Base-by-base conservation (phyloP, 2,888 invertebrate species). In the Sthenelais limicola region DNA sequence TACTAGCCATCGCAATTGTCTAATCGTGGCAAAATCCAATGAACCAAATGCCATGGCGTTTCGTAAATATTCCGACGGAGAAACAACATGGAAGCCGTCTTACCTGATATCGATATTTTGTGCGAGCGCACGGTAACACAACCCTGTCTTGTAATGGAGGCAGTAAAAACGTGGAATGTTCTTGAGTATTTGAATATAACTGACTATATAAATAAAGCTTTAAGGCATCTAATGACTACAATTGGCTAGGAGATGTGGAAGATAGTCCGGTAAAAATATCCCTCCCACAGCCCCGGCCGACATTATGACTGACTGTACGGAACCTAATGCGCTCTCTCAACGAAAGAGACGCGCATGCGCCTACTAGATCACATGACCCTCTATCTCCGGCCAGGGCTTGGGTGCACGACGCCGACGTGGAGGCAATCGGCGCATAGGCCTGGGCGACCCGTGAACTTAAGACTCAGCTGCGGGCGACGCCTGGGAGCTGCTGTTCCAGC, bases 281-380 rank as follows among this genome's bases (percentile, higher is more conserved):
- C 68, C 68, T 68, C 68, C 68, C 68, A 51, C 68, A 51, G 68
- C 68, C 68, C 68, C 68, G 51, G 68, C 35, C 49, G 32, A 68
- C 68, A 68, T 68, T 32, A 68, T 68, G 68, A 68, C 62, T 62
- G 62, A 62, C 62, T 62, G 62, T 62, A 62, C 62, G 43, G 43
- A 62, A 62, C 35, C 43, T 35, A n/a, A 62, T n/a, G 35, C 62
- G 58, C 33, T 35, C 35, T 58, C 58, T 58, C 21, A 26, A 5
- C 7, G n/a, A 3, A 43, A 62, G 43, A 35, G 62, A 35, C 18
- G 12, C 43, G 12, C 43, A 35, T 62, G 62, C 62, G 21, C 62
- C 35, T 62, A 43, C 62, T 33, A 26, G 43, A 43, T 12, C 43
- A 43, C 43, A 12, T 18, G 9, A 18, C 43, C 12, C 43, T 18